Conservation (phyloP, 2,888 invertebrate species). For the Eupithecia abbreviata region DNA sequence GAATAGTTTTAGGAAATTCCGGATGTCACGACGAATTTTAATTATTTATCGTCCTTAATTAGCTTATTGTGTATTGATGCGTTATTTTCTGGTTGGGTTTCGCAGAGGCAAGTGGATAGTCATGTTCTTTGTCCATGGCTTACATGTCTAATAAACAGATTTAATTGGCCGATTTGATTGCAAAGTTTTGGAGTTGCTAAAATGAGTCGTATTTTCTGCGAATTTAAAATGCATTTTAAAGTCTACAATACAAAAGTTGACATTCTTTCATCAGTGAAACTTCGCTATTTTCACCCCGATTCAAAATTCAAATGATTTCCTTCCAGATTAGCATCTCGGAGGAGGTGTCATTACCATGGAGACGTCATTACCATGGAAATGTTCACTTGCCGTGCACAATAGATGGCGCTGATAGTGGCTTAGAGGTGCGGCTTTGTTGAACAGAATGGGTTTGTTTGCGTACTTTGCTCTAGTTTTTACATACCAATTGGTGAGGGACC, state of each 20-base stretch:
- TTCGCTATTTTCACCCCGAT: background rate
- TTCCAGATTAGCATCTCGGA: constrained; percentile 29
- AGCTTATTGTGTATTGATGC: background rate
- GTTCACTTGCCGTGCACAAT: constrained; percentile 21
- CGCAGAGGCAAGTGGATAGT: background rate
- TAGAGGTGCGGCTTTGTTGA: constrained; percentile 8
- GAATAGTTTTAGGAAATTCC: constrained; percentile 32
- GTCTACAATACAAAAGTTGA: background rate
- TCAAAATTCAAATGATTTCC: constrained; percentile 19
- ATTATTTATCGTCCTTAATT: constrained; percentile 11
- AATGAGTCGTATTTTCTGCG: background rate
- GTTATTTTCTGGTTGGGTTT: background rate
- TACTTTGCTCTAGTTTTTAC: constrained; percentile 15
- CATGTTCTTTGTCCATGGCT: background rate
- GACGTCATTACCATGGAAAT: constrained; percentile 35
- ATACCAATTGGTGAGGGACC: constrained; percentile 4
- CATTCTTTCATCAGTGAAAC: background rate
- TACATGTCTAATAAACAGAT: background rate
- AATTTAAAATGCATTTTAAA: constrained; percentile 1
- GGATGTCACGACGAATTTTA: constrained; percentile 8
- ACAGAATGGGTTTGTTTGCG: constrained; percentile 8
- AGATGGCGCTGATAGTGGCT: constrained; percentile 22
- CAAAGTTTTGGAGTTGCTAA: background rate
- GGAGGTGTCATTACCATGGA: constrained; percentile 36
- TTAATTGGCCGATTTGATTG: background rate